phyloP scores from a whole-genome alignment of 1,140 invertebrate species.

The Drosophila suzukii region DNA sequence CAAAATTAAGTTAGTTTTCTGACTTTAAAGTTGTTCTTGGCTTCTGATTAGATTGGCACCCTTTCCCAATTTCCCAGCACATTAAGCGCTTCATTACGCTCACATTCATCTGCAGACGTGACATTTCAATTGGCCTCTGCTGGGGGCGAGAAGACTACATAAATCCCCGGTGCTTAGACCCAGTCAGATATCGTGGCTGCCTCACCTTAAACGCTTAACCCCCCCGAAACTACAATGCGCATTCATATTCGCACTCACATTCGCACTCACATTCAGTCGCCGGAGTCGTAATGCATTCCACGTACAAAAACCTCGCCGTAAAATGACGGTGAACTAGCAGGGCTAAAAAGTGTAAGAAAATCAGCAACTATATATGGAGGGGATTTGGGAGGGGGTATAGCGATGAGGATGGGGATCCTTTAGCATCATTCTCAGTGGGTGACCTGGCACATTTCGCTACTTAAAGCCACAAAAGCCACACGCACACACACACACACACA shows the following conservation, averaged over 20 bases:
- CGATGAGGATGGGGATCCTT: not conserved
- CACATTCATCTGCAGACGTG: constrained; percentile 74
- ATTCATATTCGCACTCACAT: constrained; percentile 29
- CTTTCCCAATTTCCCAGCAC: constrained; percentile 17
- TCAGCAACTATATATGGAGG: constrained; percentile 62
- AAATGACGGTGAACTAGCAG: constrained; percentile 65
- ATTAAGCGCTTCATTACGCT: constrained; percentile 76
- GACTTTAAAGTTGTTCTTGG: no score
- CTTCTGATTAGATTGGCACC: not conserved
- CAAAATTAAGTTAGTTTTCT: no score
- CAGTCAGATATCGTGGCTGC: constrained; percentile 15
- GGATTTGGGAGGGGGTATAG: no score
- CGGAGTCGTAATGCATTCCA: constrained; percentile 35
- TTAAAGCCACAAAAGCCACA: constrained; percentile 81
- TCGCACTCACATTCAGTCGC: constrained; percentile 8
- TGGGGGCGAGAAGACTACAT: constrained; percentile 66
- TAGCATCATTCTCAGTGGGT: constrained; percentile 13
- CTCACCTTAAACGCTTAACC: constrained; percentile 22
- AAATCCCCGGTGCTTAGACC: constrained; percentile 58
- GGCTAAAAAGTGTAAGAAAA: constrained; percentile 79
- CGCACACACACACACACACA: constrained; percentile 13
- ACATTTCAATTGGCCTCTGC: constrained; percentile 75
- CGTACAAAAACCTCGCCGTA: constrained; percentile 53
- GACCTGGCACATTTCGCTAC: constrained; percentile 73
- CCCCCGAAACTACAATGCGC: constrained; percentile 32